Percentiles rank a stretch among this genome's conserved stretches.
These are phyloP conservation scores for Phenganax stokvisi DNA, from an alignment of 92 coral and sea anemone genomes.

Conservation along the genomic window DNA sequence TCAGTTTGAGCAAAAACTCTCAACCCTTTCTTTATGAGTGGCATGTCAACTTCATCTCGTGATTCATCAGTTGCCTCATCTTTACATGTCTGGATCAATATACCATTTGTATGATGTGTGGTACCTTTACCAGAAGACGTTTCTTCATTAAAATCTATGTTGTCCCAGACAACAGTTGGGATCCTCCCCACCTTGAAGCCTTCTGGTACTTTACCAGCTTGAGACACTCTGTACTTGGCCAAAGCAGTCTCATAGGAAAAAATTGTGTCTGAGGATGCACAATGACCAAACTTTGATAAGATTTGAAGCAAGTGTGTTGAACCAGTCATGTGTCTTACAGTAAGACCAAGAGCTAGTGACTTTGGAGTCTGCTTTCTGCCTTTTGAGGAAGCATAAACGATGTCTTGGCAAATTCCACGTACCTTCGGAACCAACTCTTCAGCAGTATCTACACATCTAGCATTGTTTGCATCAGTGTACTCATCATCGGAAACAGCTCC, in stretches of 20 bases:
- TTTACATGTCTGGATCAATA: slow-evolving; percentile 25
- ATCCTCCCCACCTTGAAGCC: slow-evolving; percentile 25
- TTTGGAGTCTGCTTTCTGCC: slow-evolving; percentile 34
- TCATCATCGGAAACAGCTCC: slow-evolving; percentile 18
- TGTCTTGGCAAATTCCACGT: slow-evolving; percentile 30
- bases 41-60: slow-evolving; percentile 8
- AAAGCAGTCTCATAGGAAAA: slow-evolving; percentile 15
- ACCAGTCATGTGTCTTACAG: slow-evolving; percentile 36
- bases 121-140: slow-evolving; percentile 32
- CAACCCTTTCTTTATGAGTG: slow-evolving; percentile 13
- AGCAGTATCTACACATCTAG: slow-evolving; percentile 23
- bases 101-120: slow-evolving; percentile 30
- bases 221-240: slow-evolving; percentile 21
- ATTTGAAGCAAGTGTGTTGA: slow-evolving; percentile 26
- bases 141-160: slow-evolving; percentile 31
- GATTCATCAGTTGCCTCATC: slow-evolving; percentile 8
- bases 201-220: slow-evolving; percentile 30
- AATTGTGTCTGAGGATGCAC: slow-evolving; percentile 37
- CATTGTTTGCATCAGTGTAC: slow-evolving; percentile 21
- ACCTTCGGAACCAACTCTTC: slow-evolving; percentile 27
- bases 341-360: slow-evolving; percentile 33
- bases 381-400: slow-evolving; percentile 14
- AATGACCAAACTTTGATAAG: slow-evolving; percentile 28
- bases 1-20: slow-evolving; percentile 20
- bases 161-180: slow-evolving; percentile 32